phyloP scores from a whole-genome alignment of 2,113 vertebrate genomes.

The Lagenorhynchus albirostris region DNA sequence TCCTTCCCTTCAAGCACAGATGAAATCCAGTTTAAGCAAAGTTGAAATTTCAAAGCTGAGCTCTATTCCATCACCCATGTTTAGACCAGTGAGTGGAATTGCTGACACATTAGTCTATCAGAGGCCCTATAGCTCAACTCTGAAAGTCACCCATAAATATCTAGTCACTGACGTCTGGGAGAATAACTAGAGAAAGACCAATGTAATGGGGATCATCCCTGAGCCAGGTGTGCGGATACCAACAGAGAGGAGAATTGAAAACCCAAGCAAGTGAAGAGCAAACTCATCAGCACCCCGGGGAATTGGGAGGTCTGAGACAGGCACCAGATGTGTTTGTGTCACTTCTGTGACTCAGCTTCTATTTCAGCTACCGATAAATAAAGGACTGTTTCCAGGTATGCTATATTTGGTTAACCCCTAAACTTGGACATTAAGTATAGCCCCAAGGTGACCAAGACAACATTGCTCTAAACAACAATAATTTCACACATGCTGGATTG shows the following conservation, averaged over 20 bases:
- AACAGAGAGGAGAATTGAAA: not conserved
- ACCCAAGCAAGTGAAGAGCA: not conserved
- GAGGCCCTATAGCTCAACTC: not conserved
- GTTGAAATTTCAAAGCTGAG: not conserved
- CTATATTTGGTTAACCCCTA: slow-evolving; percentile 59
- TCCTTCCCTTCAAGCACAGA: not conserved
- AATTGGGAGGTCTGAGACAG: not conserved
- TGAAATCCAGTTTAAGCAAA: not conserved
- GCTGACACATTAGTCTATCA: not conserved
- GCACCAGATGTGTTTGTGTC: slow-evolving; percentile 27
- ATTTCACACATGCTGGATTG: not conserved
- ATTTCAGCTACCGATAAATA: slow-evolving; percentile 61
- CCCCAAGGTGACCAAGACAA: slow-evolving; percentile 40
- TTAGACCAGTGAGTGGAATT: not conserved
- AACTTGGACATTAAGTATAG: slow-evolving; percentile 71
- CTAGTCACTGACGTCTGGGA: not conserved
- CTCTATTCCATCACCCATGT: not conserved
- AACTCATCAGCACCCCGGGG: not conserved
- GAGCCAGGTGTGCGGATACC: not conserved
- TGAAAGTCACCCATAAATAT: not conserved
- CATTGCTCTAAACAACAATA: slow-evolving; percentile 45
- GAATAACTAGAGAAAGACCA: not conserved
- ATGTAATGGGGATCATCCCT: not conserved
- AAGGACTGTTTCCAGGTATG: slow-evolving; percentile 71
- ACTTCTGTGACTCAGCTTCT: slow-evolving; percentile 63